These are phyloP conservation scores for Bubo scandiacus DNA, from an alignment of 2,113 vertebrate species.

Conservation along the genomic window DNA sequence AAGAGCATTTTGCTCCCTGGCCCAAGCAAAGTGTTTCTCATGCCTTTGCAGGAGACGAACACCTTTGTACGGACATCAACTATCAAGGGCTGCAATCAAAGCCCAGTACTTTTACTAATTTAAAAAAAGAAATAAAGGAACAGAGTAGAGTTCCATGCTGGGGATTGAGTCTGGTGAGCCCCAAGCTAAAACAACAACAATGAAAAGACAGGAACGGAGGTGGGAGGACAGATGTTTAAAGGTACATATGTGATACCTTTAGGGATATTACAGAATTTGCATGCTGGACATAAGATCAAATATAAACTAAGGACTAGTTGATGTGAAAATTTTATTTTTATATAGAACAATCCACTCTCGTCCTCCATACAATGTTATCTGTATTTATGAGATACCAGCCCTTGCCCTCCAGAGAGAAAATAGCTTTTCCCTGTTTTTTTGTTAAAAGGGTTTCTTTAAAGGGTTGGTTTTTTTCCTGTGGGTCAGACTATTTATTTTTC, in stretches of 20 bases:
- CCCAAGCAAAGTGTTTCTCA: not conserved
- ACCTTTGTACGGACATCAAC: not conserved
- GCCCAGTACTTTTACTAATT: not conserved
- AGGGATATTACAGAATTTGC: not conserved
- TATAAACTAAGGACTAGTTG: not conserved
- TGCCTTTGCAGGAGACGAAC: not conserved
- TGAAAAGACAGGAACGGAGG: not conserved
- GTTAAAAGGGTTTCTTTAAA: not conserved
- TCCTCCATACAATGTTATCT: not conserved
- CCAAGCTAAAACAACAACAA: not conserved
- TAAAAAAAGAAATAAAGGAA: not conserved
- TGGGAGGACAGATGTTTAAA: not conserved
- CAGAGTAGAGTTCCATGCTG: not conserved
- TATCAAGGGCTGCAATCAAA: not conserved
- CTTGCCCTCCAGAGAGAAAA: not conserved
- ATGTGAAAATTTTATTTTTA: not conserved
- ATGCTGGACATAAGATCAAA: not conserved
- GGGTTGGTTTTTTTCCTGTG: not conserved
- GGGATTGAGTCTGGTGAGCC: not conserved
- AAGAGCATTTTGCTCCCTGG: not conserved
- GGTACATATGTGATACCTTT: not conserved
- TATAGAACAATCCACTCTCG: not conserved
- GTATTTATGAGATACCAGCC: not conserved
- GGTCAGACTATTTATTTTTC: not conserved
- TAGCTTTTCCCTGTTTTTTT: not conserved